Evolutionary conservation across 2,113 vertebrate genomes (phyloP).

Genomic region (Oryzias curvinotus): DNA sequence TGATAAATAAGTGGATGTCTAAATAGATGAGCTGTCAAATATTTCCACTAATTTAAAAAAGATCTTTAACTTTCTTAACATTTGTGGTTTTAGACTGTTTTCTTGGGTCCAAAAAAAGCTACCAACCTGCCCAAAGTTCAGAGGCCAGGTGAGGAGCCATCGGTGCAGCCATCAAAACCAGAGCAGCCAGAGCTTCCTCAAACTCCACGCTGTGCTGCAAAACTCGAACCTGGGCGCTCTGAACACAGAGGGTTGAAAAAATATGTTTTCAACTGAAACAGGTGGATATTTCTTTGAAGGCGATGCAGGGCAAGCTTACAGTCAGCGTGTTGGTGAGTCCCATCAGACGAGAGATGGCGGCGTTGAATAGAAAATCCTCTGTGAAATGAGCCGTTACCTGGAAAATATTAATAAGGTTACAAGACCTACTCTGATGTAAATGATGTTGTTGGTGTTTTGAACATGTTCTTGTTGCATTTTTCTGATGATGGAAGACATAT

Average conservation of each 20-base stretch:
- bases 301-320: conserved; percentile 73
- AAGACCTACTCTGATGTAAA: too few relatives aligned
- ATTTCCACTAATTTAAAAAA: conserved; percentile 15
- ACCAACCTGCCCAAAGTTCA: conserved; percentile 95
- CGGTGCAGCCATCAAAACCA: conserved; percentile 88
- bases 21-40: conserved; percentile 1
- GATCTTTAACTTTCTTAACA: not conserved
- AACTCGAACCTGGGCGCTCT: conserved; percentile 82
- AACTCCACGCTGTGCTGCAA: conserved; percentile 88
- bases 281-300: not conserved
- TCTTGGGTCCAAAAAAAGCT: not conserved
- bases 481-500: too few relatives aligned
- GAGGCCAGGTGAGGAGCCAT: conserved; percentile 92
- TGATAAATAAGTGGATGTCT: not conserved
- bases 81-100: not conserved
- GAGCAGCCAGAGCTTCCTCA: conserved; percentile 86
- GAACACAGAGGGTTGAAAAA: conserved; percentile 10
- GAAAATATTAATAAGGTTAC: conserved; percentile 22
- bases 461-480: not conserved
- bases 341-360: conserved; percentile 91
- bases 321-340: conserved; percentile 84
- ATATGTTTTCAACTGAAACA: not conserved
- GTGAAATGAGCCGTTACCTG: conserved; percentile 89
- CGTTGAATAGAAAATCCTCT: conserved; percentile 89
- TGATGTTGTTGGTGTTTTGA: not conserved